phyloP scores from a whole-genome alignment of 2,113 vertebrate species.

The Thymallus thymallus region DNA sequence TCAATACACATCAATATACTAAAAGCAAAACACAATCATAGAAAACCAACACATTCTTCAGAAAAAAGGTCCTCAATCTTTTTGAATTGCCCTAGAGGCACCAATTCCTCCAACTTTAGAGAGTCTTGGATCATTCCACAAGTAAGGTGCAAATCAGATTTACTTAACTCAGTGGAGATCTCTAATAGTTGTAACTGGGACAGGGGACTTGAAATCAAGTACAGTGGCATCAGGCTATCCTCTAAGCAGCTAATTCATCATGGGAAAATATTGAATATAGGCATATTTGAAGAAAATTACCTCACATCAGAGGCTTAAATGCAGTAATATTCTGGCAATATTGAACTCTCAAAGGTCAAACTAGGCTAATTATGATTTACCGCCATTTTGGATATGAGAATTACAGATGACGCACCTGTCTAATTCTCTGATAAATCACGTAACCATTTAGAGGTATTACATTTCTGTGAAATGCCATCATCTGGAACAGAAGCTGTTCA shows the following conservation, averaged over 20 bases:
- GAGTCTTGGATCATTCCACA: too few relatives aligned
- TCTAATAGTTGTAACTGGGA: background rate
- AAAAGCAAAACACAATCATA: too few relatives aligned
- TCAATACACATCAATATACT: too few relatives aligned
- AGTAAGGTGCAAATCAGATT: too few relatives aligned
- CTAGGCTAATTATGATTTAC: slow-evolving; percentile 67
- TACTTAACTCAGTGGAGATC: too few relatives aligned
- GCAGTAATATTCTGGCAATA: slow-evolving; percentile 24
- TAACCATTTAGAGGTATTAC: slow-evolving; percentile 46
- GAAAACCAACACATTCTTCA: too few relatives aligned
- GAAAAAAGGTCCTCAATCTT: too few relatives aligned
- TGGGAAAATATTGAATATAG: background rate
- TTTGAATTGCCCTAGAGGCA: too few relatives aligned
- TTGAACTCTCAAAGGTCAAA: slow-evolving; percentile 52
- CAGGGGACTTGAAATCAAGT: background rate
- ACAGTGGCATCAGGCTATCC: background rate
- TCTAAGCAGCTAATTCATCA: background rate
- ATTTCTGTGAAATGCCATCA: slow-evolving; percentile 44
- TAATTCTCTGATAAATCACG: slow-evolving; percentile 46
- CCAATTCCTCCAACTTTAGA: too few relatives aligned
- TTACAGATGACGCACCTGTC: slow-evolving; percentile 42
- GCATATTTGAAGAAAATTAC: background rate
- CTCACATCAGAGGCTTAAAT: background rate
- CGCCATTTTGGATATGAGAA: slow-evolving; percentile 50
- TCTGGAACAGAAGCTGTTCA: too few relatives aligned